Conservation (phyloP, 1,140 invertebrate genomes). For the Pomphorhynchus laevis region DNA sequence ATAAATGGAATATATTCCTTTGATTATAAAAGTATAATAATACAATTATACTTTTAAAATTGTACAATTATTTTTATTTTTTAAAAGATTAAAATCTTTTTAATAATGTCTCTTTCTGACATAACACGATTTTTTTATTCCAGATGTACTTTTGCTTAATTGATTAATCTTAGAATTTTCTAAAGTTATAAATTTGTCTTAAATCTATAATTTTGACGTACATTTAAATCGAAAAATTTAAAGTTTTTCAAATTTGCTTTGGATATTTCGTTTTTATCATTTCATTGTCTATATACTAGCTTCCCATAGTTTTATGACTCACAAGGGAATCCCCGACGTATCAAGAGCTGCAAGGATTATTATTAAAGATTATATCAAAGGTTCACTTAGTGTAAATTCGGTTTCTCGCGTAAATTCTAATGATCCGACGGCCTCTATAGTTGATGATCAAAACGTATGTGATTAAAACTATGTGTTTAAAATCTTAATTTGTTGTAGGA, state of each 20-base stretch:
- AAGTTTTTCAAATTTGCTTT: constrained; percentile 3
- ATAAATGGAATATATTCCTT: no score
- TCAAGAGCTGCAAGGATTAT: constrained; percentile 47
- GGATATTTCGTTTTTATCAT: constrained; percentile 3
- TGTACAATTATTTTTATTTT: not conserved
- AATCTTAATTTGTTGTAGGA: no score
- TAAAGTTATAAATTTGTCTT: not conserved
- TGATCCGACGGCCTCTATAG: no score
- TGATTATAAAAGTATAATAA: no score
- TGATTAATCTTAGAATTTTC: no score
- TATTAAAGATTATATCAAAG: constrained; percentile 60
- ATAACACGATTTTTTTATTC: not conserved
- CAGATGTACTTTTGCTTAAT: not conserved
- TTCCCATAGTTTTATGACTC: constrained; percentile 58
- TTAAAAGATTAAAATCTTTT: not conserved
- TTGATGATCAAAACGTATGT: no score
- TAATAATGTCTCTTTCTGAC: no score
- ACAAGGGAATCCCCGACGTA: constrained; percentile 59
- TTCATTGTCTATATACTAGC: constrained; percentile 27
- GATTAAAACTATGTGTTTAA: no score
- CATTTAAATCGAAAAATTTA: not conserved
- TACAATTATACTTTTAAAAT: no score
- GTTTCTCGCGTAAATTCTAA: no score
- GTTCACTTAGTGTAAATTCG: no score
- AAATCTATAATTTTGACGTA: constrained; percentile 9